These are phyloP conservation scores for Pogonus chalceus DNA, from an alignment of 1,140 invertebrate species.

Conservation along the genomic window DNA sequence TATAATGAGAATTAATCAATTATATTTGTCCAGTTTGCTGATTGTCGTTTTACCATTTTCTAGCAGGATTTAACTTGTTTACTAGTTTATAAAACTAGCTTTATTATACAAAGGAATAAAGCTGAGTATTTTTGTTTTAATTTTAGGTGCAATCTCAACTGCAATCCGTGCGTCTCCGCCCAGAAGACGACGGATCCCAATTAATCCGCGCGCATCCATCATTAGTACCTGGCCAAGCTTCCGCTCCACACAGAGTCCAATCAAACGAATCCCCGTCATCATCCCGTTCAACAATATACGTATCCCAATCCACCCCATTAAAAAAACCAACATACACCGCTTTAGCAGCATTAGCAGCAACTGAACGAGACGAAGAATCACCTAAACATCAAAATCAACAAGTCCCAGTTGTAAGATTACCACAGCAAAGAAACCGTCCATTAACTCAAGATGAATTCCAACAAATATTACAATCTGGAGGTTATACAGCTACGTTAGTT, in stretches of 20 bases:
- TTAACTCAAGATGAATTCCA: slow-evolving; percentile 1
- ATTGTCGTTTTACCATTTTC: no score
- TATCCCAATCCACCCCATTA: background rate
- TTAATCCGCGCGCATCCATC: background rate
- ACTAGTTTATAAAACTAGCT: no score
- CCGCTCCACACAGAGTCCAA: background rate
- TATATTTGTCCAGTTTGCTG: no score
- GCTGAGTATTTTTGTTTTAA: no score
- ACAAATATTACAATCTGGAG: background rate
- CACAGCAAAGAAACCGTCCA: background rate
- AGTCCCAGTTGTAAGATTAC: background rate
- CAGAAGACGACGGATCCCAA: background rate
- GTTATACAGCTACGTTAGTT: background rate
- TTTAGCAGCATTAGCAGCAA: background rate
- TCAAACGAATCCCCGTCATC: background rate
- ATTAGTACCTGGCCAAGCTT: background rate
- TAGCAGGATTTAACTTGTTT: no score
- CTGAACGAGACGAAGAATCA: background rate
- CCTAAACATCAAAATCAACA: background rate
- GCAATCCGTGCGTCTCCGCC: background rate
- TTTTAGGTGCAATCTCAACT: slow-evolving; percentile 1
- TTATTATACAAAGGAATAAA: no score
- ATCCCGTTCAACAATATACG: background rate
- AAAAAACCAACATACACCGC: background rate
- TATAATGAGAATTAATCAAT: no score